Evolutionary conservation across 2,888 invertebrate species (phyloP), one percentile per base, ranked within the genome.

Genomic region (Polylopha cassiicola): DNA sequence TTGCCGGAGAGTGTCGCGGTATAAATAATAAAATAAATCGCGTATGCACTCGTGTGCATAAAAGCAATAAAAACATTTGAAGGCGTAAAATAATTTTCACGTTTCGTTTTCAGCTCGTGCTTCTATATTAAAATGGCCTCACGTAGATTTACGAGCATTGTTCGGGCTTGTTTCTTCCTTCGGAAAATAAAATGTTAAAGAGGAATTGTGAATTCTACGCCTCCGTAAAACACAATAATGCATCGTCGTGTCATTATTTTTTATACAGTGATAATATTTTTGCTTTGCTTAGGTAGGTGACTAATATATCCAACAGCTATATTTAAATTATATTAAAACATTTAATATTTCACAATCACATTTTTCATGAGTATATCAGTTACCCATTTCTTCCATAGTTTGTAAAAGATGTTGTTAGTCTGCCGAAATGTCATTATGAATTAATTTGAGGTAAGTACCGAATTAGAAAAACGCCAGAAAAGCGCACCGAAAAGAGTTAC

Each of bases 121-220:
- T 34, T 26, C 29, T 36, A 36, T 26, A 36, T 41, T 36, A 28
- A 41, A 28, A 16, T 33, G 17, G 33, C 23, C 23, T 28, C 18
- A 18, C 33, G 23, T 34, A 22, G 17, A 39, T 34, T 39, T 39
- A 39, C 15, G 28, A 29, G 17, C 17, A 22, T 22, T 33, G 28
- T 33, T 33, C 28, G 10, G 20, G 14, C 39, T 22, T 23, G 28
- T 34, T 34, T 41, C 39, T 33, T 28, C 27, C 27, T 33, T 28
- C 6, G 14, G 14, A 29, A 29, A 23, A 10, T 16, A 33, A 22
- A 23, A 23, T 31, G 15, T 26, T 20, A 14, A 39, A 34, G 10
- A 26, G 27, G 14, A 33, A 32, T 39, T 17, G 23, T 30, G 36
- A 27, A 27, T 32, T 24, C 31, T 18, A n/a, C 24, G 15, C 20